Conservation (phyloP, 2,888 invertebrate species). For the Marasmarcha lunaedactyla region DNA sequence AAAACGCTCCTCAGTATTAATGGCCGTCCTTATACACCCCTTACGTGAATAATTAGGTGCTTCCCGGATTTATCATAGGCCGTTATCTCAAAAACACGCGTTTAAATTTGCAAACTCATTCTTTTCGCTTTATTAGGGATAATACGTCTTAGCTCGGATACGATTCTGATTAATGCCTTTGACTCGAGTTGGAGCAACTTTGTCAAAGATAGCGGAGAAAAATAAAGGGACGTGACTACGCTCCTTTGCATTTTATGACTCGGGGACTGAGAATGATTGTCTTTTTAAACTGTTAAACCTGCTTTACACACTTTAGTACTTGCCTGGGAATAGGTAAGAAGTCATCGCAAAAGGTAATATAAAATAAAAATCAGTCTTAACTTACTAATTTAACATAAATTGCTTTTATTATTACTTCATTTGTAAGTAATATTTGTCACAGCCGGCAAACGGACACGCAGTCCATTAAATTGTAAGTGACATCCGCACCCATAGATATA, state of each 20-base stretch:
- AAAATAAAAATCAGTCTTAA: too few species aligned
- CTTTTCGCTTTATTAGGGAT: slow-evolving; percentile 65
- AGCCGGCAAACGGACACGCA: too few species aligned
- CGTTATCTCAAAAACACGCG: slow-evolving; percentile 63
- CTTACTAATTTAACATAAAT: too few species aligned
- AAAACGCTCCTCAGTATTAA: slow-evolving; percentile 47
- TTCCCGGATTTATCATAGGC: slow-evolving; percentile 48
- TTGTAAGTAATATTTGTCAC: too few species aligned
- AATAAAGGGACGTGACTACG: slow-evolving; percentile 65
- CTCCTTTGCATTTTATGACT: slow-evolving; percentile 52
- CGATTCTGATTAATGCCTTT: slow-evolving; percentile 65
- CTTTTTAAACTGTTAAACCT: background rate
- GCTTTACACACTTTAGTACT: too few species aligned
- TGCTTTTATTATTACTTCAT: too few species aligned
- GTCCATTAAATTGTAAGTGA: too few species aligned
- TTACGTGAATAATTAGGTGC: slow-evolving; percentile 69
- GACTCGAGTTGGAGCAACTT: slow-evolving; percentile 53
- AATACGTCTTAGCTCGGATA: slow-evolving; percentile 58
- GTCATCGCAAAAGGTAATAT: too few species aligned
- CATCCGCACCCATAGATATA: too few species aligned
- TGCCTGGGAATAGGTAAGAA: too few species aligned
- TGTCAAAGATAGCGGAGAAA: slow-evolving; percentile 62
- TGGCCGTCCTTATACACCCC: slow-evolving; percentile 60
- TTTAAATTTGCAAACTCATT: slow-evolving; percentile 66
- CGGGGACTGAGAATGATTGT: background rate